Percentiles rank a stretch among this genome's conserved stretches.
These are phyloP conservation scores for Xestia sexstrigata DNA, from an alignment of 2,888 invertebrate genomes.

Conservation along the genomic window DNA sequence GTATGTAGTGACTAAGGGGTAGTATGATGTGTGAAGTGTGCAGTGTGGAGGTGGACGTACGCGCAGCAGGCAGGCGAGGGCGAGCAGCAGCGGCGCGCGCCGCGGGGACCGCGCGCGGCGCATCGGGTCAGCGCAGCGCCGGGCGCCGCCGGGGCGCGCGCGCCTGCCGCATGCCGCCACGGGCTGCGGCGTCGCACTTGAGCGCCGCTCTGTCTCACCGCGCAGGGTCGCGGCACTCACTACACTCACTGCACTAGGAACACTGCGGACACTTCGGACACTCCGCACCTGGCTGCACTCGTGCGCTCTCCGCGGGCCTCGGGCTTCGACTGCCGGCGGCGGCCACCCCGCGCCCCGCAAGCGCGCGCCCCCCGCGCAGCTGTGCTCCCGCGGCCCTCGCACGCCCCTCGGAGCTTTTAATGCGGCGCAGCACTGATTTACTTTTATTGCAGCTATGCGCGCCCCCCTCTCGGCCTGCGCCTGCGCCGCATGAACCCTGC, in stretches of 20 bases:
- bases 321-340: conserved; percentile 77
- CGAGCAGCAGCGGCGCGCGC: conserved; percentile 85
- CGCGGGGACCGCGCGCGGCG: conserved; percentile 82
- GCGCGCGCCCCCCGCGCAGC: conserved; percentile 46
- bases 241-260: conserved; percentile 64
- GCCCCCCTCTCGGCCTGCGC: conserved; percentile 38
- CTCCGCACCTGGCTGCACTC: conserved; percentile 60
- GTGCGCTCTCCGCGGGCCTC: conserved; percentile 81
- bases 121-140: conserved; percentile 84
- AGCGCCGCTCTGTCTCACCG: conserved; percentile 47
- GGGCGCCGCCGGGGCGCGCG: conserved; percentile 77
- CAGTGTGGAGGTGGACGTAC: conserved; percentile 74
- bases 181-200: conserved; percentile 59
- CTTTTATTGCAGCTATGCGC: conserved; percentile 75
- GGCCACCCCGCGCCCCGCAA: conserved; percentile 69
- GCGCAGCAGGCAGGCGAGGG: conserved; percentile 84
- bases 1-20: conserved; percentile 14
- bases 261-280: conserved; percentile 57
- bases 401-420: conserved; percentile 72
- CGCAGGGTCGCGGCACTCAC: conserved; percentile 58
- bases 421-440: conserved; percentile 77
- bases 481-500: conserved; percentile 46
- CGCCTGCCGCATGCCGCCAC: conserved; percentile 78
- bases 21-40: background rate
- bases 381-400: conserved; percentile 50